phyloP scores from a whole-genome alignment of 2,888 invertebrate species.

The Drosophila prostipennis region DNA sequence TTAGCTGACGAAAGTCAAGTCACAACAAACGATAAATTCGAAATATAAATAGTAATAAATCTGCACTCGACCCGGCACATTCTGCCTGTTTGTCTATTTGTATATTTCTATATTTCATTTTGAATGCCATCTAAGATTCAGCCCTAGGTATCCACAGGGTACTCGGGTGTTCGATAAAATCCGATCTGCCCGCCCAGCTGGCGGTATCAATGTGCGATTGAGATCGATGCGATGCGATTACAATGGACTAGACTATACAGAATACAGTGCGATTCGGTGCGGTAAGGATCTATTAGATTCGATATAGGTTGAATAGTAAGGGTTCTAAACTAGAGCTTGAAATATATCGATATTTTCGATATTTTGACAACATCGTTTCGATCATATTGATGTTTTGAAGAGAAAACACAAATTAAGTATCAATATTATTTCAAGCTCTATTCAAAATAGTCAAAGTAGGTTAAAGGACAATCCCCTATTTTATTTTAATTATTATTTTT shows the following conservation, averaged over 20 bases:
- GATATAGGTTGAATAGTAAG: no score
- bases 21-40: slow-evolving; percentile 47
- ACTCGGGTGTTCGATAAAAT: neutral
- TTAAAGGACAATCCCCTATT: no score
- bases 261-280: slow-evolving; percentile 7
- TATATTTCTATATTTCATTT: neutral
- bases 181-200: neutral
- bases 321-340: no score
- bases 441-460: neutral
- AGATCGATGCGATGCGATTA: slow-evolving; percentile 12
- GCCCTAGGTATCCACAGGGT: neutral
- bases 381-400: no score
- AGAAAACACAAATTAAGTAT: no score
- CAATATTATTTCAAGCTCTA: no score
- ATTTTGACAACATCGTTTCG: no score
- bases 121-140: neutral
- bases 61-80: slow-evolving; percentile 30
- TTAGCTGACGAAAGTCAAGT: slow-evolving; percentile 26
- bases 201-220: slow-evolving; percentile 10
- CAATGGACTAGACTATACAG: neutral
- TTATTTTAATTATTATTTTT: neutral
- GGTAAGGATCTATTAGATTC: neutral
- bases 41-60: slow-evolving; percentile 42
- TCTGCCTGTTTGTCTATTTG: neutral
- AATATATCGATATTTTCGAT: no score